Percentiles rank a stretch among this genome's conserved stretches.
These are phyloP conservation scores for Cephus spinipes DNA, from an alignment of 2,888 invertebrate genomes.

Conservation along the genomic window DNA sequence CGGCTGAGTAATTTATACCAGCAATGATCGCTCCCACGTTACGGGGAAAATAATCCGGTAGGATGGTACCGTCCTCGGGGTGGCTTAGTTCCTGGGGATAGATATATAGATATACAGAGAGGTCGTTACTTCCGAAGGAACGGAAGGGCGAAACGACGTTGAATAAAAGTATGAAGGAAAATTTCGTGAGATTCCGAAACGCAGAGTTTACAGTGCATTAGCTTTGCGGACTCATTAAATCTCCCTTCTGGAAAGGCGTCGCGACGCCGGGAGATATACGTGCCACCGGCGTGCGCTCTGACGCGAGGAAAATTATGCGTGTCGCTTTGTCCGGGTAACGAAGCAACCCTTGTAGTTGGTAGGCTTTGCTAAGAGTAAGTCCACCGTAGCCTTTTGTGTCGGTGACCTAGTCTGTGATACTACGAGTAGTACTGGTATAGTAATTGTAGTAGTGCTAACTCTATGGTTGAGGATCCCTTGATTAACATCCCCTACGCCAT, in stretches of 20 bases:
- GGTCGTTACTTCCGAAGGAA: no score
- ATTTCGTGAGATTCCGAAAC: background rate
- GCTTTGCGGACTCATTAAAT: background rate
- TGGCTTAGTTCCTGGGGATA: background rate
- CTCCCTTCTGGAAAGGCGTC: background rate
- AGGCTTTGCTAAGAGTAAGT: background rate
- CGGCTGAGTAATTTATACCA: background rate
- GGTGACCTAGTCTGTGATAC: background rate
- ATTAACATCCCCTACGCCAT: background rate
- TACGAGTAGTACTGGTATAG: background rate
- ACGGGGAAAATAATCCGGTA: conserved; percentile 5
- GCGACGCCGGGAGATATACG: background rate
- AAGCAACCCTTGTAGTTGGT: background rate
- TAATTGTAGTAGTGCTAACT: background rate
- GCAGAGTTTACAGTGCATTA: background rate
- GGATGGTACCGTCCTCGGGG: background rate
- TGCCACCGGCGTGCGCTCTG: background rate
- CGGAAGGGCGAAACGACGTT: background rate
- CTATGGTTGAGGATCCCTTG: background rate
- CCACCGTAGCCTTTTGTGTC: background rate
- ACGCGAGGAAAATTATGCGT: background rate
- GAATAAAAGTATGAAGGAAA: background rate
- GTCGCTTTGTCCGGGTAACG: background rate
- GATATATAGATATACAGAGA: background rate
- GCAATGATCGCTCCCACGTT: background rate